phyloP scores from a whole-genome alignment of 1,140 invertebrate species.

The Macrocentrus cingulum region DNA sequence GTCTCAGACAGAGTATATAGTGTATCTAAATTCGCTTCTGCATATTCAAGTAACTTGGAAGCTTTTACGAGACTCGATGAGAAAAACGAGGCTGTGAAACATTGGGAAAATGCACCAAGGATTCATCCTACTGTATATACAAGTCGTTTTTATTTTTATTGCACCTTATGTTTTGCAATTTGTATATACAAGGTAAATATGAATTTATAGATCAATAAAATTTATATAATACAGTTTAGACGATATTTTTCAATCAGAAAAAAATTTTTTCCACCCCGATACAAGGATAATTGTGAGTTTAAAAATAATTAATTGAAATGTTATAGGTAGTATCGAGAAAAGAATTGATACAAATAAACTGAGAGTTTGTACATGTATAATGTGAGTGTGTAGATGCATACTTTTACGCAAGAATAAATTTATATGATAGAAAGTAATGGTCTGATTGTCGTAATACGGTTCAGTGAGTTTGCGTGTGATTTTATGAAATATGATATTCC shows the following conservation, averaged over 20 bases:
- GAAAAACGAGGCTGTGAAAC: slow-evolving; percentile 15
- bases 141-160: slow-evolving; percentile 17
- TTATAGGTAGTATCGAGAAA: neutral
- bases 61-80: neutral
- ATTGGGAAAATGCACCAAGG: slow-evolving; percentile 14
- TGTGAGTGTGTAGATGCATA: neutral
- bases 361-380: neutral
- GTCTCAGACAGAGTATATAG: slow-evolving; percentile 12
- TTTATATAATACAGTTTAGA: too few relatives aligned
- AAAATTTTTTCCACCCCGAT: too few relatives aligned
- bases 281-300: too few relatives aligned
- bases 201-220: too few relatives aligned
- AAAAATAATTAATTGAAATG: too few relatives aligned
- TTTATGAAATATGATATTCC: neutral
- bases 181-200: neutral
- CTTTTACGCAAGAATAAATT: neutral
- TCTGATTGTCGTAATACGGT: neutral
- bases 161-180: neutral
- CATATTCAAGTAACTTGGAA: slow-evolving; percentile 24
- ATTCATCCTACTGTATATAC: slow-evolving; percentile 5
- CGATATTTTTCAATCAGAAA: too few relatives aligned
- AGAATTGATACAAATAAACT: neutral
- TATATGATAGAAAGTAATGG: neutral
- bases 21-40: slow-evolving; percentile 25
- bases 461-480: neutral